Base-by-base conservation (phyloP, 1,140 invertebrate genomes). In the Drosophila repletoides region DNA sequence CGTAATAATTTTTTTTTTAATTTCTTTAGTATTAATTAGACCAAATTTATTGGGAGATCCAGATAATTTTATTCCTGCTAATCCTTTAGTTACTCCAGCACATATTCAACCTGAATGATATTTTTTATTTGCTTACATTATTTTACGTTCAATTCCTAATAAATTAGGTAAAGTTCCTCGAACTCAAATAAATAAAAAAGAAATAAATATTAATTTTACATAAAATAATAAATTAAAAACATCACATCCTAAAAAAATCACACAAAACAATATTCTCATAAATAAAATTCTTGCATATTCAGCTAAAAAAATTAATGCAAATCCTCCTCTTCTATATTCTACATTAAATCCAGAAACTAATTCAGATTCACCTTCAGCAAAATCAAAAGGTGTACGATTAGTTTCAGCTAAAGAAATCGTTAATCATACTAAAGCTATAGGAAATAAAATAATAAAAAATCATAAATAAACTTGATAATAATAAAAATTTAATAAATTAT, bases 91-190 rank as follows among this genome's bases (percentile, higher is more conserved):
- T 14, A 95, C 94, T 0, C 94, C 94, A 2, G 74, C 91, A 29
- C 94, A 94, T 90, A 95, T 95, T 92, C 92, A 95, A 92, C 94
- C 94, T 58, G 94, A 95, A 92, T 95, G 93, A 93, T 95, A 95
- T 90, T 95, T 95, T 90, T 90, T 95, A 92, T 95, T 95, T 92
- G 93, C 93, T 17, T 95, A 95, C 89, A 93, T 94, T 14, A 95
- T 95, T 91, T 72, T 95, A 80, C 94, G 93, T 45, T 93, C 93
- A 60, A 94, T 95, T 73, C 93, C 93, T 51, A 94, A 94, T 92
- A 95, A 95, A 93, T 88, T 95, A 92, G 93, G 93, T 51, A 90
- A 88, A 88, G 64, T 69, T 0, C 72, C 64, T 0, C 72, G 64
- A 53, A 34, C 65, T 46, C 58, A 64, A 73, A 73, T 69, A 65